Base-by-base conservation (phyloP, 2,113 vertebrate genomes). In the Paedocypris sp. region DNA sequence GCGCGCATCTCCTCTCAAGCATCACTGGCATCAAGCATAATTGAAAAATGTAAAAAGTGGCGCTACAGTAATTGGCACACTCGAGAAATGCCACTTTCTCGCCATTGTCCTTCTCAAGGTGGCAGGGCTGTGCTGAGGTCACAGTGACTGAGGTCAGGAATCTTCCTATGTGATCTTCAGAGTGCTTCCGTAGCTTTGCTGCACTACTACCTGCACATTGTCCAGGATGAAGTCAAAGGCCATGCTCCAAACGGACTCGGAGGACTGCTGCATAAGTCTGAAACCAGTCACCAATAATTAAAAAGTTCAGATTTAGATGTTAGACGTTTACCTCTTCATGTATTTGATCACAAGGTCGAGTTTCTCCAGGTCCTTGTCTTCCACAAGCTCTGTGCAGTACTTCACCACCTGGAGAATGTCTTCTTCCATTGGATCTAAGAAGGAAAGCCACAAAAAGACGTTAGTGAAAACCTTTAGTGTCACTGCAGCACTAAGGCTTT, bases 201-300 rank as follows among this genome's bases (percentile, higher is more conserved):
- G 93, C 82, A 99, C 75, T 70, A 99, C 91, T 78, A 97, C 90
- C 83, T 99, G 95, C 80, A 99, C 90, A 20, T 97, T 98, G 82
- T 99, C 95, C 51, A 99, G 83, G 84, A 99, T 97, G 83, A 99
- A 99, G 81, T 99, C 95, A 75, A 99, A 99, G 50, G 95, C 93
- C 94, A 97, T 99, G 47, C 91, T 93, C 95, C 95, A 99, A 60
- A 98, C 92, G 0, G 95, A 98, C 80, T 99, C 95, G 75, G 90
- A 85, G 0, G 95, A 97, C 77, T 91, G 89, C 81, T 97, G 92
- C 93, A 95, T 99, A 69, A 98, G 74, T 83, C 95, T 99, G 74
- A 13, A 45, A 61, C 54, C n/a, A n/a, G n/a, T n/a, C n/a, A n/a
- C n/a, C 22, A 15, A 41, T 4, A 42, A 3, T 35, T 18, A 15